These are phyloP conservation scores for Sacculina carcini DNA, from an alignment of 2,888 invertebrate genomes.

Conservation along the genomic window DNA sequence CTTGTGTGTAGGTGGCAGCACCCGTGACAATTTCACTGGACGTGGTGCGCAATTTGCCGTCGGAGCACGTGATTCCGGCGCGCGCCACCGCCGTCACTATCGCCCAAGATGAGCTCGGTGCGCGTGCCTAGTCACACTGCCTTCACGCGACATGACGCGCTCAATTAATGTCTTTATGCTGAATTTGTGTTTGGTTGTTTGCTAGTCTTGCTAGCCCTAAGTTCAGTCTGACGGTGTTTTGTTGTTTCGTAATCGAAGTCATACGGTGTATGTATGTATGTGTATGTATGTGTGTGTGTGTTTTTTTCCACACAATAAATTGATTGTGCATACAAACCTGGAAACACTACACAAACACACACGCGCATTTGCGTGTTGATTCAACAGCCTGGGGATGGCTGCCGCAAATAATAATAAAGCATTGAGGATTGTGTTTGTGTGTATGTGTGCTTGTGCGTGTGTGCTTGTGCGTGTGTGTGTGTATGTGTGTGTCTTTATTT, in stretches of 20 bases:
- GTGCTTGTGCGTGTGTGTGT: too few species aligned
- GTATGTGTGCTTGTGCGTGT: too few species aligned
- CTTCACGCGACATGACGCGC: neutral
- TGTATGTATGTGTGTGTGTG: slow-evolving; percentile 4
- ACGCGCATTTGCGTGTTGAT: too few species aligned
- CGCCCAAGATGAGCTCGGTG: slow-evolving; percentile 65
- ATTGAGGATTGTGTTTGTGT: neutral
- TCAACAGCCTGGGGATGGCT: too few species aligned
- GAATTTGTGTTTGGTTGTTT: too few species aligned
- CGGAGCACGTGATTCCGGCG: slow-evolving; percentile 39
- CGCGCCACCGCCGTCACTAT: slow-evolving; percentile 63
- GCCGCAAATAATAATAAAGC: neutral
- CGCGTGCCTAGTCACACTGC: slow-evolving; percentile 15
- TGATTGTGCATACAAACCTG: slow-evolving; percentile 1
- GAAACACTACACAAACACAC: too few species aligned
- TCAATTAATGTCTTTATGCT: neutral
- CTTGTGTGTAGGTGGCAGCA: neutral
- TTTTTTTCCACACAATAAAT: neutral
- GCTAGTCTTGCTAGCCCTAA: too few species aligned
- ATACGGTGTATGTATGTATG: neutral
- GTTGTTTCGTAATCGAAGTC: neutral
- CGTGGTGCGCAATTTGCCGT: slow-evolving; percentile 56
- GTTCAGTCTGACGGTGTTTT: too few species aligned
- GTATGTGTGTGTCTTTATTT: too few species aligned
- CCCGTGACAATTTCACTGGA: slow-evolving; percentile 42